Base-by-base conservation (phyloP, 2,113 vertebrate species). In the Geococcyx californianus region DNA sequence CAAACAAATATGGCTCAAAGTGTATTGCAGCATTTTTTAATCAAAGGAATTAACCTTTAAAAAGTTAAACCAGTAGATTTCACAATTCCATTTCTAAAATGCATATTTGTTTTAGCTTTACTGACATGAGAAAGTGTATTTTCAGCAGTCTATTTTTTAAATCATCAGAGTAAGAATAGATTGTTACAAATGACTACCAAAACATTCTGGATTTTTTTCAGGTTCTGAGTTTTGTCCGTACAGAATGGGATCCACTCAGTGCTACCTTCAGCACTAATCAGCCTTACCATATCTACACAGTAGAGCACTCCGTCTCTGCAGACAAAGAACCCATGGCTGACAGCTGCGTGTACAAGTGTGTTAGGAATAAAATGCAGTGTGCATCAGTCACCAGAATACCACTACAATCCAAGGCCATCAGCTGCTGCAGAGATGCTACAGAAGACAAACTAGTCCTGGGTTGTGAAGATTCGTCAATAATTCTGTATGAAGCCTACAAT, bases 391-490 rank as follows among this genome's bases (percentile, higher is more conserved):
- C 97, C 80, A 98, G 97, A 96, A 97, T 99, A 92, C 98, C 98
- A 0, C 97, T 99, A 19, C 96, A 49, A 16, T 98, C 99, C 16
- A 98, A 87, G 62, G 98, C 98, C 55, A 85, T 99, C 93, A 98
- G 98, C 97, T 99, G 99, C 84, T 98, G 98, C 88, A 98, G 98
- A n/a, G 98, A 98, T 72, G 90, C 96, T 49, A 95, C 97, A 8
- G 99, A 99, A 84, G 98, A 98, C 95, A 98, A 96, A 25, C 96
- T 99, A 49, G 96, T 99, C 55, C 91, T 99, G 91, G 99, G 99
- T 60, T 98, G 99, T 84, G 98, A 98, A 62, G 99, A 99, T 97
- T 99, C 98, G 1, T 99, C 98, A 20, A 11, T 99, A 72, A 95
- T 99, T 90, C 98, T 99, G 26, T 98, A 98, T 7, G 98, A 99